Percentiles rank a stretch among this genome's conserved stretches.
Conservation (phyloP, 2,113 vertebrate species). For the Podilymbus podiceps region DNA sequence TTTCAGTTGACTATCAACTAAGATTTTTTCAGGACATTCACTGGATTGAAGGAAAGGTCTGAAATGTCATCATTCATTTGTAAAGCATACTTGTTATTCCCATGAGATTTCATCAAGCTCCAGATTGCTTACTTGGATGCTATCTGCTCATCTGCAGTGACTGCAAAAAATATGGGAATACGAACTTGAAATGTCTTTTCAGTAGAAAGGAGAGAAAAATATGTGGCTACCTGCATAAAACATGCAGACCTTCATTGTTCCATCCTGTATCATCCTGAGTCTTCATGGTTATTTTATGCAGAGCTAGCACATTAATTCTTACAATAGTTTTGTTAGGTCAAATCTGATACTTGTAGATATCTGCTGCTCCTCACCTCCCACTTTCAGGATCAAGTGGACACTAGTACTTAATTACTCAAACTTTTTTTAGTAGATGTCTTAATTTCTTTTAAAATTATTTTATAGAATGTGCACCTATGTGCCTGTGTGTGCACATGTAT, state of each 20-base stretch:
- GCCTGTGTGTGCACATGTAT: neutral
- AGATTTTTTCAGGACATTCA: neutral
- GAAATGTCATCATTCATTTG: slow-evolving; percentile 18
- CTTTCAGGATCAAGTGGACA: neutral
- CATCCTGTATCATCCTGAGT: neutral
- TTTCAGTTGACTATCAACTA: neutral
- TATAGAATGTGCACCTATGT: neutral
- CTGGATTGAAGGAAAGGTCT: neutral
- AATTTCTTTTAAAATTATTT: neutral
- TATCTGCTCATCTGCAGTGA: slow-evolving; percentile 72
- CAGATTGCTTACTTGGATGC: neutral
- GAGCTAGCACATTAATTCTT: neutral
- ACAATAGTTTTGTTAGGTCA: neutral
- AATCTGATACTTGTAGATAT: neutral
- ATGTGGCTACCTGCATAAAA: neutral
- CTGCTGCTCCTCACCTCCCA: neutral
- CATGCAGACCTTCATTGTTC: neutral
- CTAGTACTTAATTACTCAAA: neutral
- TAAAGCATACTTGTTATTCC: neutral
- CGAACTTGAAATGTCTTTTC: slow-evolving; percentile 66
- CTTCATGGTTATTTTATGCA: neutral
- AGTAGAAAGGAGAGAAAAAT: slow-evolving; percentile 15
- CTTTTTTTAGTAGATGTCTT: neutral
- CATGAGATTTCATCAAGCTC: slow-evolving; percentile 7
- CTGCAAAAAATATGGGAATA: slow-evolving; percentile 43